Evolutionary conservation across 2,113 vertebrate genomes (phyloP).

Genomic region (Seriola aureovittata): DNA sequence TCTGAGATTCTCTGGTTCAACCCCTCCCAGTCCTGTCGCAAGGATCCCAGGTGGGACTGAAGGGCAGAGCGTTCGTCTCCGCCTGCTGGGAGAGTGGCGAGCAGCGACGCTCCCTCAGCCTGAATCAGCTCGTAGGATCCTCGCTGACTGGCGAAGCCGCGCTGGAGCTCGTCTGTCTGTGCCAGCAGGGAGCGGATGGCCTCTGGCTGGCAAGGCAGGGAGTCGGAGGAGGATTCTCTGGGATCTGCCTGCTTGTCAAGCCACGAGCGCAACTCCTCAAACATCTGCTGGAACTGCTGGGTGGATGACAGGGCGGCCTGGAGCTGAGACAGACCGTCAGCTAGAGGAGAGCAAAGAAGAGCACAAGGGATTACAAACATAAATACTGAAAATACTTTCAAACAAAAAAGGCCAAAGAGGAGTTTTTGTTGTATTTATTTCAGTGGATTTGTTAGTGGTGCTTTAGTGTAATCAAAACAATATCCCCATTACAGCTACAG

Average conservation of each 20-base stretch:
- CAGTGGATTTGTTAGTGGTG: not conserved
- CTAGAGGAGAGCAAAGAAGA: constrained; percentile 75
- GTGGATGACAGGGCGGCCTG: constrained; percentile 95
- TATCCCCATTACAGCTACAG: not conserved
- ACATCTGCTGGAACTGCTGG: constrained; percentile 99
- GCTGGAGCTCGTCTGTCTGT: constrained; percentile 93
- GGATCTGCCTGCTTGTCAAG: constrained; percentile 88
- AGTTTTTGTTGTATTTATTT: constrained; percentile 18
- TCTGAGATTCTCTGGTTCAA: constrained; percentile 87
- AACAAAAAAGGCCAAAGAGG: constrained; percentile 3
- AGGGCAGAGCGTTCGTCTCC: constrained; percentile 90
- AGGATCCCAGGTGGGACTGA: constrained; percentile 87
- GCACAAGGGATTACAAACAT: not conserved
- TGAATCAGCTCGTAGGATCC: constrained; percentile 96
- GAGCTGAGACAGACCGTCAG: constrained; percentile 94
- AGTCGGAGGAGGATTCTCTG: constrained; percentile 72
- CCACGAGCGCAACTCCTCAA: constrained; percentile 94
- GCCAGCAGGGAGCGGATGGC: constrained; percentile 89
- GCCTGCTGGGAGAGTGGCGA: constrained; percentile 89
- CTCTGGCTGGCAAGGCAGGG: constrained; percentile 90
- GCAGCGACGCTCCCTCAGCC: constrained; percentile 90
- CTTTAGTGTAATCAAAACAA: constrained; percentile 19
- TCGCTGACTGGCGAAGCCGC: constrained; percentile 92
- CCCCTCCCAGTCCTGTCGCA: constrained; percentile 93
- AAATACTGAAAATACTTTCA: constrained; percentile 22